phyloP scores from a whole-genome alignment of 2,797 vertebrate species.

The Hippopotamyrus pictus region DNA sequence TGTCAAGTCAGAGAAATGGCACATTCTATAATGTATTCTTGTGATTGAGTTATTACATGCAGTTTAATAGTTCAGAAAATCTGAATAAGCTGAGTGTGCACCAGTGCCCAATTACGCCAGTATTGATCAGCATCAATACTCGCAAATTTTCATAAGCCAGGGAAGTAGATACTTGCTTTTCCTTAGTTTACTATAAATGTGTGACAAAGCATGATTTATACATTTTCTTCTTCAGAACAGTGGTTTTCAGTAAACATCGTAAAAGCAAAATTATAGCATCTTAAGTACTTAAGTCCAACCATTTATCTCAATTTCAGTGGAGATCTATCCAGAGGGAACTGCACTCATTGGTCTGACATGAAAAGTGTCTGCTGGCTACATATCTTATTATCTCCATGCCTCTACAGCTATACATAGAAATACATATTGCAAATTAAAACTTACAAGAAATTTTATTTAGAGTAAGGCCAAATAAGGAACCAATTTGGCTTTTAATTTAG shows the following conservation, averaged over 20 bases:
- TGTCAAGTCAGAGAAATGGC: not conserved
- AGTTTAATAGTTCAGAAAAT: not conserved
- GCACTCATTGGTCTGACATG: not conserved
- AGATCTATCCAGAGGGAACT: not conserved
- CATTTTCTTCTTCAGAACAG: not conserved
- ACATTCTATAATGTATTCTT: not conserved
- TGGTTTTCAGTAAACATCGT: not conserved
- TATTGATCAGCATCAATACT: not conserved
- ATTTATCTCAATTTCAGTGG: slow-evolving; percentile 7
- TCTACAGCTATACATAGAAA: not conserved
- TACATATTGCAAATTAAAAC: not conserved
- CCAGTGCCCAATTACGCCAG: not conserved
- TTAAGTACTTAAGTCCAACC: not conserved
- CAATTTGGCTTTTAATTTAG: not conserved
- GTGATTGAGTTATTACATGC: not conserved
- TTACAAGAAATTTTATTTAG: not conserved
- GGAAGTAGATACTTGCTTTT: not conserved
- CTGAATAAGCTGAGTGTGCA: not conserved
- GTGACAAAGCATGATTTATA: not conserved
- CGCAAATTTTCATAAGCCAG: not conserved
- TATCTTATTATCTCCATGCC: not conserved
- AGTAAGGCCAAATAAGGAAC: not conserved
- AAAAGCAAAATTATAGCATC: not conserved
- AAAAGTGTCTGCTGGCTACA: not conserved
- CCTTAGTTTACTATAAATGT: not conserved